Evolutionary conservation across 2,888 invertebrate species (phyloP).

Genomic region (Lacanobia oleracea): DNA sequence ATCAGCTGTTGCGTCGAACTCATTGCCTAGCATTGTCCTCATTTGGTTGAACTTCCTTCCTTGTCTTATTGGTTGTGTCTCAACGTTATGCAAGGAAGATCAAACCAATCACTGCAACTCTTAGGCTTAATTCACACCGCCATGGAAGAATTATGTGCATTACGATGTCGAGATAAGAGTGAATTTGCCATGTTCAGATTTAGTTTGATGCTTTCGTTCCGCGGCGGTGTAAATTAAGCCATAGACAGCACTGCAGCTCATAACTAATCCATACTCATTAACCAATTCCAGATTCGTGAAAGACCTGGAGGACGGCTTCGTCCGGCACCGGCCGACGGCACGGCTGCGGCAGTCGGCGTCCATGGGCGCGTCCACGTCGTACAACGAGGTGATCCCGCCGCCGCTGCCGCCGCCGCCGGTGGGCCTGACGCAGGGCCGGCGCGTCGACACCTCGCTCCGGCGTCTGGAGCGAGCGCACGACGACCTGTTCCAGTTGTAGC

Average conservation of each 20-base stretch:
- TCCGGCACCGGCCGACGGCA: conserved; percentile 89
- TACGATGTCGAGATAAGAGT: too few species aligned
- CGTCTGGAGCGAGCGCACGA: conserved; percentile 96
- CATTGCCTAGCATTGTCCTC: neutral
- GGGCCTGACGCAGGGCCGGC: conserved; percentile 95
- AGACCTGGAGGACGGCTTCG: conserved; percentile 89
- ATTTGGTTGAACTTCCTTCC: neutral
- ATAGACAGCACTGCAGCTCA: neutral
- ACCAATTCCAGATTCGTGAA: conserved; percentile 87
- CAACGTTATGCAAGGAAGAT: neutral
- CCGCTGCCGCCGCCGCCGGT: conserved; percentile 91
- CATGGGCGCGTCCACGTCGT: conserved; percentile 85
- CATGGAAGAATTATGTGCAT: too few species aligned
- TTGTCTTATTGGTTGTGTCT: neutral
- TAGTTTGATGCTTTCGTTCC: too few species aligned
- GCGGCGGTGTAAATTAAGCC: too few species aligned
- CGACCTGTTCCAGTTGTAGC: conserved; percentile 98
- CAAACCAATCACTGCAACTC: neutral
- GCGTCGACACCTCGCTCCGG: conserved; percentile 95
- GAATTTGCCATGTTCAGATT: too few species aligned
- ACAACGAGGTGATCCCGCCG: conserved; percentile 87
- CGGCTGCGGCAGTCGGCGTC: conserved; percentile 91
- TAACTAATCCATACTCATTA: neutral
- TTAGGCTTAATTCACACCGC: too few species aligned
- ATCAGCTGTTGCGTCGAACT: neutral